Conservation (phyloP, 2,113 vertebrate species). For the Odobenus rosmarus region DNA sequence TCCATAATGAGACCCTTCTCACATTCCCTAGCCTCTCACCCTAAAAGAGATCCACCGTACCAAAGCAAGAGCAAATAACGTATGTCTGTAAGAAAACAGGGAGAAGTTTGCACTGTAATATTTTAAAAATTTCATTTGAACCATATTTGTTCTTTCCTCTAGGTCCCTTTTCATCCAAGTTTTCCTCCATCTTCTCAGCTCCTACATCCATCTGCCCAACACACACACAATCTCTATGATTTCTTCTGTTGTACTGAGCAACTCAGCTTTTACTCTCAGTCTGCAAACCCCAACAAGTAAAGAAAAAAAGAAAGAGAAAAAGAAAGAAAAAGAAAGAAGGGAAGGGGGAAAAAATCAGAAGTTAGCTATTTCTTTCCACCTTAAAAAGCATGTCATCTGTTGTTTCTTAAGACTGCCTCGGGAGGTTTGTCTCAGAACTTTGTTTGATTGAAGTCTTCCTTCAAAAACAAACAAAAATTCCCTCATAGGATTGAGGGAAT, state of each 20-base stretch:
- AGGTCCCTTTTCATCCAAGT: background rate
- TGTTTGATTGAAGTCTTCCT: constrained; percentile 27
- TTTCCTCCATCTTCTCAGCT: background rate
- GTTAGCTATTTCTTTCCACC: background rate
- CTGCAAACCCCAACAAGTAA: background rate
- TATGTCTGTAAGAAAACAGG: background rate
- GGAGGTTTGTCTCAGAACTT: constrained; percentile 24
- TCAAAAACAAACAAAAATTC: background rate
- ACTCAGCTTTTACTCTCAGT: background rate
- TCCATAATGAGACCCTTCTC: background rate
- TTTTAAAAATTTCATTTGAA: background rate
- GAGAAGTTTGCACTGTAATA: background rate
- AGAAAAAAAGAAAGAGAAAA: background rate
- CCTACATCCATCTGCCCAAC: background rate
- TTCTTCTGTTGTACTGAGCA: background rate
- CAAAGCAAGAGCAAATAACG: background rate
- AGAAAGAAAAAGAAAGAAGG: background rate
- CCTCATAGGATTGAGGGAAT: background rate
- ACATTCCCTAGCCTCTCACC: background rate
- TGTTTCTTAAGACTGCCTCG: background rate
- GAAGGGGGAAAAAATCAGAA: background rate
- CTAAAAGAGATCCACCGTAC: background rate
- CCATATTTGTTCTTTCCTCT: background rate
- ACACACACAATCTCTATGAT: background rate
- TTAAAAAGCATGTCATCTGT: background rate